Percentiles rank a stretch among this genome's conserved stretches.
phyloP scores from a whole-genome alignment of 1,140 invertebrate genomes.

The Calosoma granatense region DNA sequence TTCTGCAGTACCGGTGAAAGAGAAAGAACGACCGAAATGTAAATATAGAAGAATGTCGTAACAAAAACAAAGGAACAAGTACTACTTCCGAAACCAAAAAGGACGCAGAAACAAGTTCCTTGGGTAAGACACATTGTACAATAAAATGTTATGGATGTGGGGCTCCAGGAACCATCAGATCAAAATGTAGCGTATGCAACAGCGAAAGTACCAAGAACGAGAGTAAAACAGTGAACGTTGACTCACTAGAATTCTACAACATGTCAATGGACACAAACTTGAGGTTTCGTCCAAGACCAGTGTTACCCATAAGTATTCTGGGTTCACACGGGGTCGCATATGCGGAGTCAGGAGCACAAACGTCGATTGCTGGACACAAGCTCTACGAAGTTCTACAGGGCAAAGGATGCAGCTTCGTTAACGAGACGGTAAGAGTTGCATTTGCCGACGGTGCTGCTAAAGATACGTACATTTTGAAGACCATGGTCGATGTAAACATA shows the following conservation, averaged over 20 bases:
- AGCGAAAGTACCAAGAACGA: not conserved
- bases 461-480: not conserved
- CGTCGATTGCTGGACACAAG: conserved; percentile 11
- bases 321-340: conserved; percentile 10
- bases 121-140: too few relatives aligned
- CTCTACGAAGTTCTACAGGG: not conserved
- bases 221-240: not conserved
- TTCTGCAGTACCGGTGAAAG: not conserved
- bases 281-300: not conserved
- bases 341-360: conserved; percentile 13
- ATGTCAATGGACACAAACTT: too few relatives aligned
- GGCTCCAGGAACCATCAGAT: conserved; percentile 10
- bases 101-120: not conserved
- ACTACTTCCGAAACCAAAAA: not conserved
- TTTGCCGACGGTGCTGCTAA: not conserved
- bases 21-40: not conserved
- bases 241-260: not conserved
- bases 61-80: too few relatives aligned
- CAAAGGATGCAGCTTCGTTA: conserved; percentile 1
- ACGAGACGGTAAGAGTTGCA: not conserved
- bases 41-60: conserved; percentile 2
- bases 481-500: conserved; percentile 3
- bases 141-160: conserved; percentile 15
- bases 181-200: conserved; percentile 13
- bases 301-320: too few relatives aligned